These are phyloP conservation scores for Branchellion lobata DNA, from an alignment of 2,888 invertebrate genomes.

Conservation along the genomic window DNA sequence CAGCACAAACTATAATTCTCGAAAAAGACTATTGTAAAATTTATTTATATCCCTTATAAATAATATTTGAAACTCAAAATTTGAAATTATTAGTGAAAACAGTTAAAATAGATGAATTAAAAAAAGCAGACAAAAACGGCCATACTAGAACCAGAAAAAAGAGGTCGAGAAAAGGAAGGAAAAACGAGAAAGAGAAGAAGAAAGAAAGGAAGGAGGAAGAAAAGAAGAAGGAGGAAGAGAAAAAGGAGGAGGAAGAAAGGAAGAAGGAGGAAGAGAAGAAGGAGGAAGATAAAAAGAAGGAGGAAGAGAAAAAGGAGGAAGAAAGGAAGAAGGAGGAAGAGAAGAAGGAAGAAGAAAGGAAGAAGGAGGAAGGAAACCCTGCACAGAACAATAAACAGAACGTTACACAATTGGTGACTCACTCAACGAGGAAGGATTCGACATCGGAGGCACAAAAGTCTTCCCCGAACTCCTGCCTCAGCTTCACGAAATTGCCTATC, in stretches of 20 bases:
- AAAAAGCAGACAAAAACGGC: too few species aligned
- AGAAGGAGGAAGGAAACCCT: too few species aligned
- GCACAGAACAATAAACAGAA: neutral
- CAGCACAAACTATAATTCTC: too few species aligned
- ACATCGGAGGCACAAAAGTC: conserved; percentile 88
- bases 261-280: neutral
- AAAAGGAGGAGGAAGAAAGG: neutral
- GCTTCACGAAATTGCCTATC: conserved; percentile 85
- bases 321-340: neutral
- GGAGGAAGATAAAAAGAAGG: neutral
- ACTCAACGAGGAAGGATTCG: conserved; percentile 82
- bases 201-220: neutral
- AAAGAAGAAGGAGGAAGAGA: neutral
- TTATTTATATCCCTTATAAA: too few species aligned
- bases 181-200: too few species aligned
- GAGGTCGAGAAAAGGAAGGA: neutral
- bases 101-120: too few species aligned
- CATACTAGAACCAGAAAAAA: neutral
- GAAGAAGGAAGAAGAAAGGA: neutral
- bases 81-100: too few species aligned
- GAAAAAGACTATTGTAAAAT: too few species aligned
- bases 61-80: too few species aligned
- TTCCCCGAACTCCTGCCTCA: conserved; percentile 82
- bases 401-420: too few species aligned
- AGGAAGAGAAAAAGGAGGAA: neutral